Base-by-base conservation (phyloP, 1,140 invertebrate genomes). In the Drosophila punjabiensis region DNA sequence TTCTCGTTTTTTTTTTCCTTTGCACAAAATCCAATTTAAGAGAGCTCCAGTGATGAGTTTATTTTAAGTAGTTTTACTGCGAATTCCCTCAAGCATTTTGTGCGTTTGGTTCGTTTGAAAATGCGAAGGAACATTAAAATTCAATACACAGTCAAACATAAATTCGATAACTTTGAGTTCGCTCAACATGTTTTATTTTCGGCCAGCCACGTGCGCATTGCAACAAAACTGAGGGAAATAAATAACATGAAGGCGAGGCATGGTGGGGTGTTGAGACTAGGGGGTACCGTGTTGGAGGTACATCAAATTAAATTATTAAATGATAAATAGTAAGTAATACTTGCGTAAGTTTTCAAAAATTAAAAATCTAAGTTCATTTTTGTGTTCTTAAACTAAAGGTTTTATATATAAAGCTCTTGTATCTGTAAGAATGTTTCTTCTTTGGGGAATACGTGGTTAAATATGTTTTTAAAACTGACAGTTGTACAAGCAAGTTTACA, bases 131-230 rank as follows among this genome's bases (percentile, higher is more conserved):
- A 66, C 85, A 88, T 88, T 88, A 88, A 88, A 84, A 88, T 88
- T 88, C 85, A 89, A 89, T 89, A 79, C 85, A 84, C 85, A 88
- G 78, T 64, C 74, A 78, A 89, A 81, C 81, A 88, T 88, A 88
- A 88, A 88, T 88, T 88, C 85, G 85, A 88, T 89, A 84, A 88
- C 63, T 88, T 88, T 79, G 85, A 84, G 86, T 73, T 81, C 60
- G 78, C 50, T 78, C 81, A 88, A 84, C 85, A 88, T 88, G 85
- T 89, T 88, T 88, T 88, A 88, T 89, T 89, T 89, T 63, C 65
- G 45, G 58, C 66, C 65, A 52, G 67, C 84, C 65, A 88, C 77
- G 84, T 84, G 84, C 73, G 85, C 84, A 61, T 62, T 61, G 47
- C 67, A 48, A 47, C 56, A 55, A 53, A 61, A 69, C 20, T n/a